phyloP scores from a whole-genome alignment of 2,113 vertebrate genomes.

The Brachyhypopomus occidentalis region DNA sequence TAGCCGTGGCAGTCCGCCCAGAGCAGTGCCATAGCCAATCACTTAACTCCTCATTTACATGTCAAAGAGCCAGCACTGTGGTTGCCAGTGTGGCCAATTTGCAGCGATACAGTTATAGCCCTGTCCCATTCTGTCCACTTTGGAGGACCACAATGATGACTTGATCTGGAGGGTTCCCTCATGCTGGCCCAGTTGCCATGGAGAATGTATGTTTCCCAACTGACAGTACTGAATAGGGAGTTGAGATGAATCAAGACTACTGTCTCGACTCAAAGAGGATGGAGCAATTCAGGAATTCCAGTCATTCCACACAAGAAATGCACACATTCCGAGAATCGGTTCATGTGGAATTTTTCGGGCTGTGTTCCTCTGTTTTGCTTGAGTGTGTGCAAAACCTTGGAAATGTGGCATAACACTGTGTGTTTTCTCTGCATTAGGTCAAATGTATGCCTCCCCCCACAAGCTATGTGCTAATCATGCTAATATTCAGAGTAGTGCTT shows the following conservation, averaged over 20 bases:
- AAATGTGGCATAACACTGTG: neutral
- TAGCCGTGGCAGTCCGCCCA: constrained; percentile 71
- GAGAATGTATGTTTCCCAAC: constrained; percentile 61
- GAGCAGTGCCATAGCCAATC: constrained; percentile 60
- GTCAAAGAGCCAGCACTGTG: constrained; percentile 69
- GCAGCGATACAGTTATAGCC: constrained; percentile 76
- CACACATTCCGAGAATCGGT: constrained; percentile 63
- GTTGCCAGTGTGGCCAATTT: constrained; percentile 77
- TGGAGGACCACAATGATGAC: constrained; percentile 71
- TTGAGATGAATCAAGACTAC: constrained; percentile 66
- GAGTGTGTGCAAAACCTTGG: constrained; percentile 22
- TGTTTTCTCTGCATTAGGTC: neutral
- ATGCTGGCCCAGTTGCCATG: constrained; percentile 74
- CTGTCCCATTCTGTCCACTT: constrained; percentile 66
- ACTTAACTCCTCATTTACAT: constrained; percentile 78
- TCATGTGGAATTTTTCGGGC: constrained; percentile 63
- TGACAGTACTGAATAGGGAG: constrained; percentile 54
- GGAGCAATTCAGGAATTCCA: constrained; percentile 65
- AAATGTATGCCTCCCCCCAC: too few species aligned
- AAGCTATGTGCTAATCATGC: neutral
- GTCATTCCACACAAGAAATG: constrained; percentile 63
- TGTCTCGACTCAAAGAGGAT: constrained; percentile 57
- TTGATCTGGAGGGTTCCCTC: constrained; percentile 72
- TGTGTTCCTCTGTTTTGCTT: constrained; percentile 46
- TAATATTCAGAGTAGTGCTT: neutral